A percentile compares a stretch with the other conserved stretches of the same genome.
Conservation (phyloP, 2,888 invertebrate genomes). For the Saturnia japonica region DNA sequence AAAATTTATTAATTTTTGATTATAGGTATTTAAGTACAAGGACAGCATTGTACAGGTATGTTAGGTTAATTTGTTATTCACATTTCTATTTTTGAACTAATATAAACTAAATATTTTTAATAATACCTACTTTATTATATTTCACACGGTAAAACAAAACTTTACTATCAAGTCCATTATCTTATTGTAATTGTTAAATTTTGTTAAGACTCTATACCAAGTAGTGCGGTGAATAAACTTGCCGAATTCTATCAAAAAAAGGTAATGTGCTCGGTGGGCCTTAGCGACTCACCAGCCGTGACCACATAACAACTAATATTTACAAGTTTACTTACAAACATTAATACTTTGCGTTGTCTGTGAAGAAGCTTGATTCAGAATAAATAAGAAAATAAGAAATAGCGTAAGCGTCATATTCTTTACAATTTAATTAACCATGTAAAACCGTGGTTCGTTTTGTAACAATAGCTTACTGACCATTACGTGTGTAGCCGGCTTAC, state of each 20-base stretch:
- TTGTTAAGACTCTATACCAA: background rate
- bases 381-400: constrained; percentile 43
- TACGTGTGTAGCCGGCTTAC: constrained; percentile 28
- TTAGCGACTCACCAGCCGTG: constrained; percentile 21
- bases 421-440: background rate
- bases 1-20: constrained; percentile 29
- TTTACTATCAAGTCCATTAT: background rate
- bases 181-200: background rate
- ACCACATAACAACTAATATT: constrained; percentile 8
- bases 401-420: constrained; percentile 39
- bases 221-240: constrained; percentile 23
- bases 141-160: background rate
- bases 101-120: background rate
- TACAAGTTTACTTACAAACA: constrained; percentile 82
- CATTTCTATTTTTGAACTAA: background rate
- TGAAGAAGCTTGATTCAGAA: constrained; percentile 41
- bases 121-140: background rate
- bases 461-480: constrained; percentile 23
- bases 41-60: background rate
- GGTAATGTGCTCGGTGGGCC: constrained; percentile 21
- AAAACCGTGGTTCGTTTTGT: background rate
- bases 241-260: constrained; percentile 19
- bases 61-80: background rate
- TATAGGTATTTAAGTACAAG: background rate
- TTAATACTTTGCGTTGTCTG: constrained; percentile 88